A percentile compares a stretch with the other conserved stretches of the same genome.
Evolutionary conservation across 2,797 vertebrate genomes (phyloP).

Genomic region (Okamejei kenojei): DNA sequence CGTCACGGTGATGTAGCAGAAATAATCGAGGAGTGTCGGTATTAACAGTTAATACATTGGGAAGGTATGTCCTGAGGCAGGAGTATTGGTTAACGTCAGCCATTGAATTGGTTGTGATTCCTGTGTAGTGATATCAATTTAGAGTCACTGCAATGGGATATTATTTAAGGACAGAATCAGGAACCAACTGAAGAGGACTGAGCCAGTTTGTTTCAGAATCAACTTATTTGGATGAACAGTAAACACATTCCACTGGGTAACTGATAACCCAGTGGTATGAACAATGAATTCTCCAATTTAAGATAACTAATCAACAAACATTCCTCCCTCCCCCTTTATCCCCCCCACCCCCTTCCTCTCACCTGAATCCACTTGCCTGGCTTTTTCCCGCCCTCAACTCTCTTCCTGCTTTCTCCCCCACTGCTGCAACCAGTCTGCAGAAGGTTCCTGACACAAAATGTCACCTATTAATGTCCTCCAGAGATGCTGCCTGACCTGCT

Average conservation of each 20-base stretch:
- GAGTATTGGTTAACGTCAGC: background rate
- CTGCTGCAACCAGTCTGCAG: no score
- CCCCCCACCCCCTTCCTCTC: no score
- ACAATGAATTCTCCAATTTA: no score
- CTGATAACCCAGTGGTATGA: no score
- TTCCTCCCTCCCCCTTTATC: no score
- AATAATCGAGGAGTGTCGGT: background rate
- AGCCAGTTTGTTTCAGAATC: background rate
- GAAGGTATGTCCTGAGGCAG: background rate
- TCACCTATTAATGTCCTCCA: no score
- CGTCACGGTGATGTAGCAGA: background rate
- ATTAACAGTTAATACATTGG: background rate
- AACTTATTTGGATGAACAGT: background rate
- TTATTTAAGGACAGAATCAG: background rate
- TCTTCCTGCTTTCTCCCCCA: no score
- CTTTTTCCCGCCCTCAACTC: no score
- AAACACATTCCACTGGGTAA: background rate
- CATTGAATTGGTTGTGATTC: background rate
- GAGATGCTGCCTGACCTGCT: no score
- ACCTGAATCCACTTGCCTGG: no score
- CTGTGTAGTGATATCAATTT: background rate
- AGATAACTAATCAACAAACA: no score
- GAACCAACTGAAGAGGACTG: background rate
- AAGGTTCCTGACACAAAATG: no score
- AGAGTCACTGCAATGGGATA: background rate